Conservation (phyloP, 1,140 invertebrate genomes). For the Holcopasites calliopsidis region DNA sequence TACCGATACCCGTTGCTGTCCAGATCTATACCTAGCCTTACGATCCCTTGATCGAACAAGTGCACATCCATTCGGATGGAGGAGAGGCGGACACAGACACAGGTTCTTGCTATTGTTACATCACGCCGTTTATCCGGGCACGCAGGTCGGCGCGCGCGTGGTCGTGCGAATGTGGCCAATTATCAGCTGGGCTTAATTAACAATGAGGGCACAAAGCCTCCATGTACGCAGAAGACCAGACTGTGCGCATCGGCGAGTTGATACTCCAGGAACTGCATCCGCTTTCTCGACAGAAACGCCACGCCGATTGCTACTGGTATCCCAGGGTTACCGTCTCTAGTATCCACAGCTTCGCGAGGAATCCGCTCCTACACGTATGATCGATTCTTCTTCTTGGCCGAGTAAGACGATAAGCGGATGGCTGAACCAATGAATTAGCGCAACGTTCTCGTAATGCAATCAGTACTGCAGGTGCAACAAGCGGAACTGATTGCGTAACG, state of each 20-base stretch:
- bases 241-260: slow-evolving; percentile 32
- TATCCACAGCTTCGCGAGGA: background rate
- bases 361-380: background rate
- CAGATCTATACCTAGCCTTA: background rate
- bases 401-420: background rate
- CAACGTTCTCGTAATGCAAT: background rate
- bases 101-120: slow-evolving; percentile 32
- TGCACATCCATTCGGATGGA: slow-evolving; percentile 42
- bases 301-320: slow-evolving; percentile 27
- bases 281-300: background rate
- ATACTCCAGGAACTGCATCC: slow-evolving; percentile 36
- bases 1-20: background rate
- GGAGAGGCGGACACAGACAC: slow-evolving; percentile 1
- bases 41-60: slow-evolving; percentile 50
- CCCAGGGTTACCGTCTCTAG: background rate
- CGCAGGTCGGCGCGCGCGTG: slow-evolving; percentile 5
- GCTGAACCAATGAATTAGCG: slow-evolving; percentile 1
- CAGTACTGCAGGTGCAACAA: background rate
- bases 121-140: background rate
- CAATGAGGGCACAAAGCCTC: slow-evolving; percentile 61
- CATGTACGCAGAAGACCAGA: background rate
- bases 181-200: slow-evolving; percentile 74
- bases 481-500: background rate
- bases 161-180: slow-evolving; percentile 65
- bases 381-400: slow-evolving; percentile 24